A percentile compares a stretch with the other conserved stretches of the same genome.
Conservation (phyloP, 2,797 vertebrate species). For the Sciaenops ocellatus region DNA sequence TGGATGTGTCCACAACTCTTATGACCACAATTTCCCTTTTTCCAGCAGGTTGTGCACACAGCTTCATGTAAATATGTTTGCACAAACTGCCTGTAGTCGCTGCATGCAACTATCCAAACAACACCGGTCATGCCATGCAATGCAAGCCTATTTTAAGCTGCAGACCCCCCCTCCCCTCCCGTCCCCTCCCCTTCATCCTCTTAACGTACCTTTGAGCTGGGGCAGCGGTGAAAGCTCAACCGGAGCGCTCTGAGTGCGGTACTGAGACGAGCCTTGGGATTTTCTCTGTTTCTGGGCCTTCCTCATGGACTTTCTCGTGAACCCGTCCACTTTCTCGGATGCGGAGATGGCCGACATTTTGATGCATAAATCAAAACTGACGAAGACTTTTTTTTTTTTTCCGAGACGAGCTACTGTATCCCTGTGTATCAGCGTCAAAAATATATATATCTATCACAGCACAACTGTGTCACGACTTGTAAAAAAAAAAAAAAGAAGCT, state of each 20-base stretch:
- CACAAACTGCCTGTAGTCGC: neutral
- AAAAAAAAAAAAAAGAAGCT: conserved; percentile 22
- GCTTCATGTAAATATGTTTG: neutral
- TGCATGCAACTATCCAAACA: conserved; percentile 2
- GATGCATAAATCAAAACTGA: conserved; percentile 62
- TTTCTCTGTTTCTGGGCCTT: conserved; percentile 95
- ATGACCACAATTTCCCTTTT: neutral
- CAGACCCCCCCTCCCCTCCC: conserved; percentile 25
- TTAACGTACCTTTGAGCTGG: conserved; percentile 94
- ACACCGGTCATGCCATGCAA: conserved; percentile 10
- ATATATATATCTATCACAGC: neutral
- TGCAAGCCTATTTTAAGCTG: conserved; percentile 58
- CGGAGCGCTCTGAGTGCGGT: conserved; percentile 89
- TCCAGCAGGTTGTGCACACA: too few species aligned
- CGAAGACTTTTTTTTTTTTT: conserved; percentile 37
- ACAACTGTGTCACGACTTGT: conserved; percentile 31
- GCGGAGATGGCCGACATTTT: conserved; percentile 96
- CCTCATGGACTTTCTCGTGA: conserved; percentile 97
- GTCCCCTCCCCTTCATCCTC: conserved; percentile 62
- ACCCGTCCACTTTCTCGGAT: conserved; percentile 98
- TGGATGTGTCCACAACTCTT: neutral
- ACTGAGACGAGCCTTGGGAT: conserved; percentile 96
- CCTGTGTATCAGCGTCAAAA: conserved; percentile 20
- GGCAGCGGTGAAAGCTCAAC: conserved; percentile 94
- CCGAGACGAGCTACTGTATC: conserved; percentile 47